Base-by-base conservation (phyloP, 2,888 invertebrate genomes). In the Hydroisotoma schaefferi region DNA sequence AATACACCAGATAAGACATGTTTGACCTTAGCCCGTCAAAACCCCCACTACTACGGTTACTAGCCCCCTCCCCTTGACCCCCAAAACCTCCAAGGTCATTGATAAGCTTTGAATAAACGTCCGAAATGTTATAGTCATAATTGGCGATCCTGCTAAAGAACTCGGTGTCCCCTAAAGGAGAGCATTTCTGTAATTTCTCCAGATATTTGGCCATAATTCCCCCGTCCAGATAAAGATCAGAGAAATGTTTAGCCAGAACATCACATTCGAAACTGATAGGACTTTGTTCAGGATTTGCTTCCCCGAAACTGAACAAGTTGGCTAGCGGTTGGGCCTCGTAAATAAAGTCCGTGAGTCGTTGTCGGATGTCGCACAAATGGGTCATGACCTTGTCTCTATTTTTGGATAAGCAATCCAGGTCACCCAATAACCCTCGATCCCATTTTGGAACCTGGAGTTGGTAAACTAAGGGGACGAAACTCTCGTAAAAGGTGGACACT, bases 181-280 rank as follows among this genome's bases (percentile, higher is more conserved):
- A 57, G 43, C 66, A 66, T 15, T 51, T 43, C 25, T 48, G 48
- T 8, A 66, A 25, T n/a, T 59, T 46, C 2, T 22, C 29, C 15
- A 63, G 37, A 27, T 66, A 66, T 15, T 56, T 49, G 2, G 55
- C 61, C 1, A 59, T 29, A 3, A 53, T 47, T 5, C 46, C 59
- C 43, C 61, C 46, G 38, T 62, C 53, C 12, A 57, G 47, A 29
- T 47, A 66, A 10, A 66, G 33, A 26, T 59, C 58, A 15, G 52
- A 52, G 53, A 66, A 66, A 33, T 66, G 66, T 2, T 43, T 29
- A 10, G 22, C 23, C 4, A 66, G 48, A 2, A 43, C 6, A 49
- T 66, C 63, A 43, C 66, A 66, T 44, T 66, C 59, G 46, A 66
- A 66, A 1, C 55, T 28, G n/a, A 66, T 59, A 23, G 33, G 33